A percentile compares a stretch with the other conserved stretches of the same genome.
phyloP scores from a whole-genome alignment of 2,888 invertebrate species.

The Suillia variegata region DNA sequence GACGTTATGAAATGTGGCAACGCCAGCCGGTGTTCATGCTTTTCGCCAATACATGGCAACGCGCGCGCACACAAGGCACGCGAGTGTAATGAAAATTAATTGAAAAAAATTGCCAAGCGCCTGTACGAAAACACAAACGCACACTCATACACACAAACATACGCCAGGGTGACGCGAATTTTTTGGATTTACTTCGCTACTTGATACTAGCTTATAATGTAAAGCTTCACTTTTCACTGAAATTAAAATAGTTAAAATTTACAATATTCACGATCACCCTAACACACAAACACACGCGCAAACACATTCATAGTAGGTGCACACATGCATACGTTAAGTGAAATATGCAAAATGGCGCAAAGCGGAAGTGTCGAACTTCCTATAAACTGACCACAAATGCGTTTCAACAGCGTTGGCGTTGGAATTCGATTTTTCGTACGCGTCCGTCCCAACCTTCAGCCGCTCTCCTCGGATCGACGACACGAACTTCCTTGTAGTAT shows the following conservation, averaged over 20 bases:
- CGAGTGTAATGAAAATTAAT: conserved; percentile 17
- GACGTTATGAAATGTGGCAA: background rate
- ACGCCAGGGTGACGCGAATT: background rate
- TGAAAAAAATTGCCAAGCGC: conserved; percentile 12
- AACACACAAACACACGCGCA: background rate
- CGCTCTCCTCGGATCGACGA: too few species aligned
- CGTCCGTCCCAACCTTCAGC: background rate
- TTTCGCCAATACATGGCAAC: background rate
- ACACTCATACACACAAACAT: background rate
- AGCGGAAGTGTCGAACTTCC: conserved; percentile 19
- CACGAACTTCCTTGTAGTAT: too few species aligned
- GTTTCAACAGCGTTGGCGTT: conserved; percentile 1
- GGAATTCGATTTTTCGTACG: background rate
- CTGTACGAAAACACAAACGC: background rate
- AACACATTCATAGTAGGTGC: background rate
- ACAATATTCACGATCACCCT: too few species aligned
- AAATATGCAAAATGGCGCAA: conserved; percentile 18
- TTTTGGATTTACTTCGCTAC: too few species aligned
- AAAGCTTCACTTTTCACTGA: too few species aligned
- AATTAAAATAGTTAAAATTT: too few species aligned
- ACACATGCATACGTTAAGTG: conserved; percentile 11
- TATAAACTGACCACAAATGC: conserved; percentile 19
- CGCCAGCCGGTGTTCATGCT: background rate
- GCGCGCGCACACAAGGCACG: background rate
- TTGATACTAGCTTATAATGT: too few species aligned